These are phyloP conservation scores for Hemitrygon akajei DNA, from an alignment of 2,797 vertebrate genomes.

Conservation along the genomic window DNA sequence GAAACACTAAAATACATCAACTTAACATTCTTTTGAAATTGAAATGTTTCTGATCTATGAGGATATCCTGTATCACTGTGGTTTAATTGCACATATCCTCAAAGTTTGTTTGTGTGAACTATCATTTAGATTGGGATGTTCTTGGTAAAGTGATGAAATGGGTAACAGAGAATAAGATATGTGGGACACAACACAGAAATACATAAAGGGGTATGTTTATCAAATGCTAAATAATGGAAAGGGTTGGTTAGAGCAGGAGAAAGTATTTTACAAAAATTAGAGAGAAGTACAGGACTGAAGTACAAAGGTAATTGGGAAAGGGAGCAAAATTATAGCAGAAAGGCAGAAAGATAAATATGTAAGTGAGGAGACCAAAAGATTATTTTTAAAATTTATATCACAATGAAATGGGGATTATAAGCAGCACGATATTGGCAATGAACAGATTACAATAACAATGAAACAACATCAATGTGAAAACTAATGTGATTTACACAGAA, in stretches of 20 bases:
- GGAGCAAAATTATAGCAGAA: no score
- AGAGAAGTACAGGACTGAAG: background rate
- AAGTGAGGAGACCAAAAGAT: background rate
- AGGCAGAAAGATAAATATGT: background rate
- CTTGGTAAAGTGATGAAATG: background rate
- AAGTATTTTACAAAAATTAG: background rate
- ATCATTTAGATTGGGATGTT: slow-evolving; percentile 39
- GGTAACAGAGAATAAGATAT: background rate
- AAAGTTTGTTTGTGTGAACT: background rate
- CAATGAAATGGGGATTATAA: background rate
- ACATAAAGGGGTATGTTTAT: background rate
- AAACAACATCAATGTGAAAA: background rate
- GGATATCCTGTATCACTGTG: no score
- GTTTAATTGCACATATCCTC: background rate
- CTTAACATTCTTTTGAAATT: background rate
- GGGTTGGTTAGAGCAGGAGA: slow-evolving; percentile 42
- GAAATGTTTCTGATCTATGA: background rate
- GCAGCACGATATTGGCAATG: background rate
- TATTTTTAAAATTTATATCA: no score
- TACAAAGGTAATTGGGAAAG: background rate
- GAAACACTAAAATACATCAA: background rate
- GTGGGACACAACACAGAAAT: background rate
- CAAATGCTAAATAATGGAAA: slow-evolving; percentile 36
- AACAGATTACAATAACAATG: no score
- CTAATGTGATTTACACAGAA: background rate